Percentiles rank a stretch among this genome's conserved stretches.
Conservation (phyloP, 2,797 vertebrate genomes). For the Acrossocheilus fasciatus region DNA sequence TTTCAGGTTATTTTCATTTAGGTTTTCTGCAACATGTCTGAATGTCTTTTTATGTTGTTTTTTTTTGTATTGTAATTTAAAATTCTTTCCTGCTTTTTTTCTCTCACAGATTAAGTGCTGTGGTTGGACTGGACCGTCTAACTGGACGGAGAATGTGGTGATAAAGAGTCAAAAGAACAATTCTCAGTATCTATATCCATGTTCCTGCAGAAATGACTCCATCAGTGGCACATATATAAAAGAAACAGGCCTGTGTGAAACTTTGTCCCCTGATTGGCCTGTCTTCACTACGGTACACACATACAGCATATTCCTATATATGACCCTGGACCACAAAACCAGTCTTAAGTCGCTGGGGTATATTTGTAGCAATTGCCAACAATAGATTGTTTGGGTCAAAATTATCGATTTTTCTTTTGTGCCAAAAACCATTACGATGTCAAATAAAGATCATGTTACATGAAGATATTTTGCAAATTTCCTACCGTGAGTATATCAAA, state of each 20-base stretch:
- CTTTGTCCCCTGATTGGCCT: slow-evolving; percentile 61
- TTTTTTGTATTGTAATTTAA: too few species aligned
- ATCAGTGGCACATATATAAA: slow-evolving; percentile 23
- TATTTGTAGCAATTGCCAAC: too few species aligned
- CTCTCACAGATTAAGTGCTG: slow-evolving; percentile 85
- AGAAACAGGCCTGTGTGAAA: slow-evolving; percentile 77
- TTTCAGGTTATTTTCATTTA: background rate
- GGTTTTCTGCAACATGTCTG: background rate
- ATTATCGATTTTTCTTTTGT: too few species aligned
- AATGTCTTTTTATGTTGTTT: background rate
- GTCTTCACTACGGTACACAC: slow-evolving; percentile 77
- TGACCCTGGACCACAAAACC: too few species aligned
- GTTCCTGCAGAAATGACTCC: slow-evolving; percentile 83
- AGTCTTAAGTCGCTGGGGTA: too few species aligned
- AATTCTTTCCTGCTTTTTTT: background rate
- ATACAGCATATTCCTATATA: background rate
- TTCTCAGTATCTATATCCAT: slow-evolving; percentile 76
- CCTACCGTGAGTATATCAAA: too few species aligned
- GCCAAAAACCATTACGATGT: too few species aligned
- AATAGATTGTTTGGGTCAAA: too few species aligned
- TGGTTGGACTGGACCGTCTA: slow-evolving; percentile 84
- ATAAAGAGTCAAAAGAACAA: slow-evolving; percentile 71
- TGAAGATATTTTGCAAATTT: too few species aligned
- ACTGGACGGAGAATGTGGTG: slow-evolving; percentile 84
- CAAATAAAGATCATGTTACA: too few species aligned